A percentile compares a stretch with the other conserved stretches of the same genome.
Evolutionary conservation across 2,113 vertebrate genomes (phyloP).

Genomic region (Tetrax tetrax): DNA sequence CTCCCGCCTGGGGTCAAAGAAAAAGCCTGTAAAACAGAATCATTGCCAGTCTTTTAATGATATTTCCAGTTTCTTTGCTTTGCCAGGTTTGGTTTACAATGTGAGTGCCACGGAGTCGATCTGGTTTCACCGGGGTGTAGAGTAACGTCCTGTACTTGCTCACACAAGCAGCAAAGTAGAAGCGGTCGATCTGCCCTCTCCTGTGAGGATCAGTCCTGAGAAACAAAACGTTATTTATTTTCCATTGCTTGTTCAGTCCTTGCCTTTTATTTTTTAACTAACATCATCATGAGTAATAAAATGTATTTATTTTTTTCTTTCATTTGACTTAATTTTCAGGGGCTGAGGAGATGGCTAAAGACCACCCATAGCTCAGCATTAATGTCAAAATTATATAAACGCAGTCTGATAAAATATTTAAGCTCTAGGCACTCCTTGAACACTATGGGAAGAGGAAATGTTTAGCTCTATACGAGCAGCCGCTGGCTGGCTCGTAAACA

Average conservation of each 20-base stretch:
- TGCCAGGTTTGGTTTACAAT: neutral
- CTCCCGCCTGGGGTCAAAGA: neutral
- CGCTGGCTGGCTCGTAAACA: neutral
- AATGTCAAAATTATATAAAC: neutral
- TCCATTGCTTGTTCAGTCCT: neutral
- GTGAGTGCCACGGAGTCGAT: rapidly evolving
- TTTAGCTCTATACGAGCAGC: neutral
- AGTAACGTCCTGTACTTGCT: neutral
- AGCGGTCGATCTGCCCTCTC: neutral
- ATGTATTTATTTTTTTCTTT: neutral
- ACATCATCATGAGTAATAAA: neutral
- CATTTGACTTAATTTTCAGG: neutral
- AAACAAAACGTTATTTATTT: neutral
- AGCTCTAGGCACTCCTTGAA: neutral
- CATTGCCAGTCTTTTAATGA: neutral
- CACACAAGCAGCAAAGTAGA: neutral
- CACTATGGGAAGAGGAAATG: neutral
- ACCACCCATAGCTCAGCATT: neutral
- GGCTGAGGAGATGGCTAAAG: neutral
- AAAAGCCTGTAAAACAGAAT: neutral
- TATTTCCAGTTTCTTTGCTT: neutral
- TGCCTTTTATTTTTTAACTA: neutral
- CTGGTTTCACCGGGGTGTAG: neutral
- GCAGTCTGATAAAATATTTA: neutral
- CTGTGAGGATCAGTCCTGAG: neutral